phyloP scores from a whole-genome alignment of 2,113 vertebrate genomes.

The Elaphurus davidianus region DNA sequence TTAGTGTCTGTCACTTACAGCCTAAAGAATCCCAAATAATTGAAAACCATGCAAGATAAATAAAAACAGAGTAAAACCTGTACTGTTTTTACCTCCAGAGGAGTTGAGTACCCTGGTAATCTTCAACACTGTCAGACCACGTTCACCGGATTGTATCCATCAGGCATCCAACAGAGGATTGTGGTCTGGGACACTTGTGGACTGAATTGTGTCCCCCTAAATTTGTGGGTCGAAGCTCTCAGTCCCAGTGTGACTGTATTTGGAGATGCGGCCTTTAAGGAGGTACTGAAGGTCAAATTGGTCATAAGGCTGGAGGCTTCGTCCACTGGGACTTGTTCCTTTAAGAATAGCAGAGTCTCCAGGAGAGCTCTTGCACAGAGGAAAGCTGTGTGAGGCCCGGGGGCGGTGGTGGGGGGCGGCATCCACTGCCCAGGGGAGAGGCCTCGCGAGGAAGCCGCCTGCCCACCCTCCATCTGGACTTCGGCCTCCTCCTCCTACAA shows the following conservation, averaged over 20 bases:
- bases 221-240: neutral
- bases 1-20: neutral
- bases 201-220: neutral
- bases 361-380: neutral
- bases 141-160: neutral
- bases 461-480: neutral
- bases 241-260: neutral
- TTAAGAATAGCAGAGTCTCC: neutral
- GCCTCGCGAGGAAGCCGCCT: neutral
- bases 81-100: neutral
- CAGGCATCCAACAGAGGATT: neutral
- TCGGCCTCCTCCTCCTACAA: neutral
- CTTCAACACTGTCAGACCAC: neutral
- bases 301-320: neutral
- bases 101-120: neutral
- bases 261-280: neutral
- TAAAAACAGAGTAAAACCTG: neutral
- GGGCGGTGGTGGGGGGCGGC: accelerated
- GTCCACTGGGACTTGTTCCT: neutral
- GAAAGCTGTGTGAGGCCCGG: neutral
- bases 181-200: neutral
- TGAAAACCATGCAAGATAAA: neutral
- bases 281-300: neutral
- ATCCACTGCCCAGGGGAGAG: neutral
- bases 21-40: neutral